phyloP scores from a whole-genome alignment of 2,888 invertebrate genomes.

The Mechanitis mazaeus region DNA sequence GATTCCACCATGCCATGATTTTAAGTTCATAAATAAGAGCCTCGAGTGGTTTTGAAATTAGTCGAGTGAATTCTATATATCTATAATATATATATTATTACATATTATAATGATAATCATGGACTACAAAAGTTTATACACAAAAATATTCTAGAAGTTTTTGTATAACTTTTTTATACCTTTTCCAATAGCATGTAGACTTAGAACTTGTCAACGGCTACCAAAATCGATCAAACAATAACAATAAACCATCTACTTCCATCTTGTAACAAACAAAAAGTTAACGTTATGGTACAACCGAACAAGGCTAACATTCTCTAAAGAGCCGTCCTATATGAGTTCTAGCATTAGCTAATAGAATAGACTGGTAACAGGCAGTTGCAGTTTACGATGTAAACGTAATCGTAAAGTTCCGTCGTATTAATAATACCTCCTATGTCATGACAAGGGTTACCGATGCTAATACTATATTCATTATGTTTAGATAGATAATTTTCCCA shows the following conservation, averaged over 20 bases:
- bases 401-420: constrained; percentile 39
- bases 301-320: constrained; percentile 6
- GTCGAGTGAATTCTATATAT: no score
- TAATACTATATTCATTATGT: constrained; percentile 16
- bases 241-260: constrained; percentile 18
- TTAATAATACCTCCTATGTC: constrained; percentile 32
- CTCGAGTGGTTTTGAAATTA: no score
- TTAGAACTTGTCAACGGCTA: not conserved
- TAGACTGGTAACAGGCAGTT: constrained; percentile 13
- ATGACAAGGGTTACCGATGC: constrained; percentile 17
- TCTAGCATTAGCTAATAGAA: constrained; percentile 14
- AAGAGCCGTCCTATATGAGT: constrained; percentile 8
- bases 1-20: no score
- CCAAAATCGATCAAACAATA: constrained; percentile 14
- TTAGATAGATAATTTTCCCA: no score
- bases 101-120: no score
- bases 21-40: no score
- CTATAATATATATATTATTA: no score
- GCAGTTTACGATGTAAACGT: constrained; percentile 28
- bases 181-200: no score
- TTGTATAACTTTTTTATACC: no score
- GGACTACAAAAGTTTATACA: no score
- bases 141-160: no score
- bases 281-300: constrained; percentile 10
- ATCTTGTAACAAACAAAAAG: constrained; percentile 19